These are phyloP conservation scores for Trichoplax adhaerens DNA, from an alignment of 37 sponge, comb jelly and placozoan genomes.

Conservation along the genomic window DNA sequence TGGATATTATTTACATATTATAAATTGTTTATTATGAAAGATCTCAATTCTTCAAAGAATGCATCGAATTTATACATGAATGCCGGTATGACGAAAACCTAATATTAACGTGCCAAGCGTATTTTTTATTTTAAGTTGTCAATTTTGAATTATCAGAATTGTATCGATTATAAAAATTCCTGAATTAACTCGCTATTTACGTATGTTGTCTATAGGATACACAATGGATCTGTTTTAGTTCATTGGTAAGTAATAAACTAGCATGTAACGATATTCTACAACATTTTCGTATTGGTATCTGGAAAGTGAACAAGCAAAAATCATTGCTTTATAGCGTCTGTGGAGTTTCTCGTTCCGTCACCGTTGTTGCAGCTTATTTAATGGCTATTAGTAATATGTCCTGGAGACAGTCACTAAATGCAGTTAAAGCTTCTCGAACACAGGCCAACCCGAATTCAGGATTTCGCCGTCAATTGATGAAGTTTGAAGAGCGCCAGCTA, in stretches of 20 bases:
- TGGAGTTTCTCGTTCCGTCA: conserved; percentile 59
- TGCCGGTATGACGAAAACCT: conserved; percentile 16
- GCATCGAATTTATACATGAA: conserved; percentile 55
- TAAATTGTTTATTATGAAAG: background rate
- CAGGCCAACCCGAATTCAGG: conserved; percentile 55
- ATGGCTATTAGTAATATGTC: conserved; percentile 31
- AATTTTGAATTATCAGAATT: background rate
- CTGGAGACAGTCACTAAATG: conserved; percentile 30
- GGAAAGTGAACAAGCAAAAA: too few relatives aligned
- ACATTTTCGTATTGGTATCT: too few relatives aligned
- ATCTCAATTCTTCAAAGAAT: conserved; percentile 30
- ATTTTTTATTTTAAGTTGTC: too few relatives aligned
- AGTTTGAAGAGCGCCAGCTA: conserved; percentile 18
- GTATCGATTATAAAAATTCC: background rate
- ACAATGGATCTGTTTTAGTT: conserved; percentile 40
- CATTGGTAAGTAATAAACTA: conserved; percentile 37
- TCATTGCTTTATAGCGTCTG: conserved; percentile 31
- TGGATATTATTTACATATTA: too few relatives aligned
- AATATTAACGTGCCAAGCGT: background rate
- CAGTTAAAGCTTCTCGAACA: conserved; percentile 32
- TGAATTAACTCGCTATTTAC: background rate
- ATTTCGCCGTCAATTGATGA: conserved; percentile 36
- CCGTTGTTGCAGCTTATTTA: conserved; percentile 40
- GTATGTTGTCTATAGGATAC: conserved; percentile 9
- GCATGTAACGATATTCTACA: background rate